phyloP scores from a whole-genome alignment of 2,113 vertebrate species.

The Nothocercus julius region DNA sequence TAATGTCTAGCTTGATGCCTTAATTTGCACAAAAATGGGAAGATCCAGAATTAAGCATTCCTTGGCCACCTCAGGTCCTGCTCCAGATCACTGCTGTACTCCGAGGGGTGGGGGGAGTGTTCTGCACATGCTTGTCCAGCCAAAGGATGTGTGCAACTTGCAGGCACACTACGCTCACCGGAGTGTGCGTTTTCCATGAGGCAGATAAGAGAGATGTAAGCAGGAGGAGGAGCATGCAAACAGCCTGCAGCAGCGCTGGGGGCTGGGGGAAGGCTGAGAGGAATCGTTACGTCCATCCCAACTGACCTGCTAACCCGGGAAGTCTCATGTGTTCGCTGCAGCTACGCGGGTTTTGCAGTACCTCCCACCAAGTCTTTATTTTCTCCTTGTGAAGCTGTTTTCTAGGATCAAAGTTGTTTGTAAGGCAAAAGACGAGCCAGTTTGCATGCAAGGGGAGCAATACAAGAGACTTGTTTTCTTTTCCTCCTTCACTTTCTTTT shows the following conservation, averaged over 20 bases:
- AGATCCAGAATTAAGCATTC: not conserved
- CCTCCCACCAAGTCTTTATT: constrained; percentile 4
- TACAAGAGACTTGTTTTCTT: not conserved
- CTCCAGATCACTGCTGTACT: not conserved
- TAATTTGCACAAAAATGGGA: constrained; percentile 18
- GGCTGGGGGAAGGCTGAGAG: not conserved
- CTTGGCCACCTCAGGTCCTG: not conserved
- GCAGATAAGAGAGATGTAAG: not conserved
- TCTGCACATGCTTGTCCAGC: not conserved
- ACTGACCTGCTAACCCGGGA: constrained; percentile 2
- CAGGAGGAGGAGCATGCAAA: not conserved
- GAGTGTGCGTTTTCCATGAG: not conserved
- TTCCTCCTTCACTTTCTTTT: not conserved
- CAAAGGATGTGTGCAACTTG: not conserved
- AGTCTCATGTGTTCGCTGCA: constrained; percentile 9
- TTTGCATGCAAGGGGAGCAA: rapidly evolving
- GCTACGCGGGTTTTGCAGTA: not conserved
- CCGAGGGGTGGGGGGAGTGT: not conserved
- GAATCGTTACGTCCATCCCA: not conserved
- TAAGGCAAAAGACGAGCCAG: not conserved
- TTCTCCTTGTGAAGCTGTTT: not conserved
- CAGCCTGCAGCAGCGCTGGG: not conserved
- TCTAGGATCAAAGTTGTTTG: constrained; percentile 4
- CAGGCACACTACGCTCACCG: not conserved
- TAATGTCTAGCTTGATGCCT: not conserved